Evolutionary conservation across 2,888 invertebrate genomes (phyloP).

Genomic region (Drosophila monieri): DNA sequence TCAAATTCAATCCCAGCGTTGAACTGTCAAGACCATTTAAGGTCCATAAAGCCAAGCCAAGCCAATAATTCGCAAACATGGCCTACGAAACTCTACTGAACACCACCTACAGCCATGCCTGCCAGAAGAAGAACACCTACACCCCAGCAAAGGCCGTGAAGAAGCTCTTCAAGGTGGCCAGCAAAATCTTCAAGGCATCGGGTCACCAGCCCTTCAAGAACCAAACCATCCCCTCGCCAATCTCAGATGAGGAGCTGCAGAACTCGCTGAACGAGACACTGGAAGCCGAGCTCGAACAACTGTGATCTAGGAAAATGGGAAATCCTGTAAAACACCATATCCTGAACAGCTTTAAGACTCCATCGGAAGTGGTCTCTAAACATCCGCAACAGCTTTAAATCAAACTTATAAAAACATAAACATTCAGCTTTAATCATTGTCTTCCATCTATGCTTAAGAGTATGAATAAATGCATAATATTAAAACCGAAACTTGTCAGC

Average conservation of each 20-base stretch:
- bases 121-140: constrained; percentile 52
- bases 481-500: constrained; percentile 25
- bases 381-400: constrained; percentile 41
- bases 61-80: constrained; percentile 44
- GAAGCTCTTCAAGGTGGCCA: constrained; percentile 63
- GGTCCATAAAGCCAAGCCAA: constrained; percentile 19
- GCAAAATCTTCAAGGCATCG: constrained; percentile 50
- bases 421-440: constrained; percentile 45
- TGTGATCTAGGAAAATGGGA: constrained; percentile 30
- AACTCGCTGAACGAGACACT: constrained; percentile 63
- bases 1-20: constrained; percentile 61
- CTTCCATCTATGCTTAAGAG: constrained; percentile 44
- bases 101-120: constrained; percentile 25
- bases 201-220: constrained; percentile 27
- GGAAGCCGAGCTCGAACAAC: constrained; percentile 49
- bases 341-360: constrained; percentile 48
- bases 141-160: constrained; percentile 60
- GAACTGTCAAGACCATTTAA: constrained; percentile 30
- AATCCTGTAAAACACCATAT: constrained; percentile 1
- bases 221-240: constrained; percentile 1
- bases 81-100: constrained; percentile 68
- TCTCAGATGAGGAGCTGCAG: constrained; percentile 56
- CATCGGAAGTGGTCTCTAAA: constrained; percentile 52
- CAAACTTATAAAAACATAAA: constrained; percentile 21
- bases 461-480: constrained; percentile 38